phyloP scores from a whole-genome alignment of 2,888 invertebrate genomes.

The Trissonchulus sp. region DNA sequence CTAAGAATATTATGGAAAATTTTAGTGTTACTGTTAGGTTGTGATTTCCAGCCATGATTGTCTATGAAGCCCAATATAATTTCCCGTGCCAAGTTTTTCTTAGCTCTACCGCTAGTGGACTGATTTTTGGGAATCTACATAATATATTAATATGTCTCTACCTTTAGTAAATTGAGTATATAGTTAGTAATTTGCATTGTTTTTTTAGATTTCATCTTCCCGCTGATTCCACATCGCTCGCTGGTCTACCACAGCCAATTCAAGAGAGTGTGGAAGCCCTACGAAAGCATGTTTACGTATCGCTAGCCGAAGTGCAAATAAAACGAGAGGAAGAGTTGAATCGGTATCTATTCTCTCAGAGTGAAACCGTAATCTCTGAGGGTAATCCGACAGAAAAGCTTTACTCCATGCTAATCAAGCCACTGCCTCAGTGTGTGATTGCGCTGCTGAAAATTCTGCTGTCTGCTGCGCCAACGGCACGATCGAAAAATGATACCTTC shows the following conservation, averaged over 20 bases:
- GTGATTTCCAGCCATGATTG: no score
- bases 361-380: constrained; percentile 69
- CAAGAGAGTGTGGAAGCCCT: constrained; percentile 72
- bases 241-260: constrained; percentile 91
- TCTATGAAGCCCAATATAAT: no score
- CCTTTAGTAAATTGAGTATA: no score
- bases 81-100: no score
- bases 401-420: constrained; percentile 88
- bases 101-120: no score
- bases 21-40: no score
- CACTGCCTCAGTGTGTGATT: constrained; percentile 86
- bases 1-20: no score
- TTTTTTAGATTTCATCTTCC: constrained; percentile 80
- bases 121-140: no score
- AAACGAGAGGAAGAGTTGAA: constrained; percentile 45
- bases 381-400: constrained; percentile 80
- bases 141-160: no score
- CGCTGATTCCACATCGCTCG: constrained; percentile 74
- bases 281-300: constrained; percentile 78
- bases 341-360: constrained; percentile 55
- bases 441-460: constrained; percentile 81
- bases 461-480: constrained; percentile 98
- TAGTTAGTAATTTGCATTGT: no score
- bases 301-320: constrained; percentile 83
- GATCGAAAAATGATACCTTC: constrained; percentile 91